These are phyloP conservation scores for Poeciliopsis prolifica DNA, from an alignment of 2,113 vertebrate genomes.

Conservation along the genomic window DNA sequence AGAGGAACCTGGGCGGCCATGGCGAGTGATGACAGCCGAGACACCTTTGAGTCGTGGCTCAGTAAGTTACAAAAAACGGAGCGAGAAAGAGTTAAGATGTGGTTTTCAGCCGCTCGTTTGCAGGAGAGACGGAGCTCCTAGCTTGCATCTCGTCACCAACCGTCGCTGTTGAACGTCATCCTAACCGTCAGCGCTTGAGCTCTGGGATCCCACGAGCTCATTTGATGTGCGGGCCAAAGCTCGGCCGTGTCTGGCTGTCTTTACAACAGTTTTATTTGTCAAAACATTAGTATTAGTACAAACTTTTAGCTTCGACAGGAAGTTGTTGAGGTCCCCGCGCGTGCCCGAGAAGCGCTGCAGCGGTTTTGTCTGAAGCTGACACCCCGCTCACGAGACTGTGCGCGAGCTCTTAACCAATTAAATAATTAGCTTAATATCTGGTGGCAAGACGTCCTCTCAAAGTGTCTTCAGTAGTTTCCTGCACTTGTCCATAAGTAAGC, in stretches of 20 bases:
- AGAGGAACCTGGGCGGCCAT: conserved; percentile 35
- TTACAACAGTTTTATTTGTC: neutral
- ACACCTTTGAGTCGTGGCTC: conserved; percentile 68
- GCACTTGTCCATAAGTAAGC: neutral
- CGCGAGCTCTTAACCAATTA: conserved; percentile 1
- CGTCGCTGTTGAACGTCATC: neutral
- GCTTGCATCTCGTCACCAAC: neutral
- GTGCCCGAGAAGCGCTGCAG: conserved; percentile 18
- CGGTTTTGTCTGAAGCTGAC: conserved; percentile 2
- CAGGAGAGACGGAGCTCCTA: neutral
- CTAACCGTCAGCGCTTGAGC: neutral
- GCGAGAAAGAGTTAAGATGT: neutral
- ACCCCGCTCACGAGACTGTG: neutral
- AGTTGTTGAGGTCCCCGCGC: conserved; percentile 30
- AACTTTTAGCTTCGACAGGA: conserved; percentile 46
- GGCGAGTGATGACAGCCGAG: conserved; percentile 59
- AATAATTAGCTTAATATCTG: neutral
- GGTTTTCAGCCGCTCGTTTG: neutral
- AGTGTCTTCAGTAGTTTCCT: neutral
- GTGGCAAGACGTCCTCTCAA: neutral
- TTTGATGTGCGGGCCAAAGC: neutral
- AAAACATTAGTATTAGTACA: neutral
- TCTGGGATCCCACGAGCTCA: fast-evolving
- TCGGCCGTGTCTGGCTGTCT: neutral
- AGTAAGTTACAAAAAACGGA: conserved; percentile 62